Evolutionary conservation across 2,888 invertebrate species (phyloP), one percentile per base, ranked within the genome.

Genomic region (Blastobasis lacticolella): DNA sequence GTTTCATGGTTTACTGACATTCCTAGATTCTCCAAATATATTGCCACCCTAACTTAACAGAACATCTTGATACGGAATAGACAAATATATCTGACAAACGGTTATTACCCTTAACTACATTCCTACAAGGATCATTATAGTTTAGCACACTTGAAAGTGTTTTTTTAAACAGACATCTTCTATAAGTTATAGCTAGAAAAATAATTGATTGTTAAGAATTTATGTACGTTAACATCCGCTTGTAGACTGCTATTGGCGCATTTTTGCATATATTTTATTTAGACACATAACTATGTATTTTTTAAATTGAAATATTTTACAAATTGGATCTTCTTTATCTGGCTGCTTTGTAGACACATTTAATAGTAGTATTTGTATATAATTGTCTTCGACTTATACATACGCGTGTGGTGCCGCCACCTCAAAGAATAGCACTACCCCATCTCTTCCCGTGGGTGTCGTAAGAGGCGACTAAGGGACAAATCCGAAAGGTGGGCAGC

Each of bases 291-390:
- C 23, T 23, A 23, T 23, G 23, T 23, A 23, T 23, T 23, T 23
- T 23, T 23, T 23, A 23, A 58, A 57, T 59, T 51, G 60, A 62
- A 63, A 61, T 61, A 62, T 69, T 71, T 70, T 63, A 65, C 60
- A 61, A n/a, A n/a, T n/a, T 64, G 73, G 73, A 23, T 23, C 1
- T 23, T 23, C 23, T 23, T 23, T 23, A 23, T 23, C 23, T 23
- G 1, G 23, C 23, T 23, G 23, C 23, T 23, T 23, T 23, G 3
- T 23, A 2, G 23, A 23, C 23, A 23, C 23, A 23, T 23, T 23
- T 23, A 23, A 23, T 23, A 23, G 23, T 3, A 23, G 23, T 23
- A 23, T 23, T 23, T 23, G 23, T 23, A 23, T 23, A 2, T 23
- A 23, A 23, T 23, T 23, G 23, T 23, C 23, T 23, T 23, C n/a